Base-by-base conservation (phyloP, 2,113 vertebrate genomes). In the Chunga burmeisteri region DNA sequence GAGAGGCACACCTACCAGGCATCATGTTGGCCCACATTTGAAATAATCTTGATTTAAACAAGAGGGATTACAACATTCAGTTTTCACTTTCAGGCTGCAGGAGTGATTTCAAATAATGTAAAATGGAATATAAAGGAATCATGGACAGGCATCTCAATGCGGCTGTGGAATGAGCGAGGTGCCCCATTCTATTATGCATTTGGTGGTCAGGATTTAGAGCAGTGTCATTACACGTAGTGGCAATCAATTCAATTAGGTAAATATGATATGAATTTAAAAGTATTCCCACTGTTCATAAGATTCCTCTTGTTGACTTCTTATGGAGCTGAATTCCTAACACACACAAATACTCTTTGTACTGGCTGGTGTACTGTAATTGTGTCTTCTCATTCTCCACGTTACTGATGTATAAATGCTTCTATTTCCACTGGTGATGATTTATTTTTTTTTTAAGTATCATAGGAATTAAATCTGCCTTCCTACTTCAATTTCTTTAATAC, bases 1-100 rank as follows among this genome's bases (percentile, higher is more conserved):
- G 75, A 29, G 61, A 68, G 81, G 65, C 86, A 93, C 88, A 73
- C 79, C 94, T 95, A 88, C 84, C 82, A 84, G 91, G 80, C 93
- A 92, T 74, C 46, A 4, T 56, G 53, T 94, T 85, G 93, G 74
- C 50, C 90, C 90, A 53, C 65, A 11, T 96, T 78, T 92, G 88
- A 90, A 93, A 78, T 91, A 46, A 44, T 77, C 71, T 80, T 70
- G 74, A 44, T 79, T 92, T 81, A 86, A 91, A 91, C 46, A 78
- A 63, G 67, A 92, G 26, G 32, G 47, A 73, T 83, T 86, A 50
- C 92, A 63, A 53, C 59, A 85, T 22, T 40, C 63, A 38, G 10
- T n/a, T 75, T 50, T 75, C 71, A 75, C 65, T 72, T 29, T 66
- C 73, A 44, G 72, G 65, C 84, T 88, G 75, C 67, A 86, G 77